Conservation (phyloP, 2,113 vertebrate species). For the Aphelocoma coerulescens region DNA sequence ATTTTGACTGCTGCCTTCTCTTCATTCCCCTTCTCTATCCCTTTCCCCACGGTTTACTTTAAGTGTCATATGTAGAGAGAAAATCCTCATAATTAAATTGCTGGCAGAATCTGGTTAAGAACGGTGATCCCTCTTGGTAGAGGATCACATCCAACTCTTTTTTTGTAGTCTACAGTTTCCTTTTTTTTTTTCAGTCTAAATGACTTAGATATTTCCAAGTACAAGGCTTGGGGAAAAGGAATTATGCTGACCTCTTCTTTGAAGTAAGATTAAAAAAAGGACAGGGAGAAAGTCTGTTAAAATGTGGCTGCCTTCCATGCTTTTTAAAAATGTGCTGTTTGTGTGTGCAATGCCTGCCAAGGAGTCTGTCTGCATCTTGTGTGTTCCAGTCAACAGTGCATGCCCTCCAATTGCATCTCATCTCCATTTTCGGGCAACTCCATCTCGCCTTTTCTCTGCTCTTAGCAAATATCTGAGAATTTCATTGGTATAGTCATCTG, state of each 20-base stretch:
- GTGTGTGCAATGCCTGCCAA: neutral
- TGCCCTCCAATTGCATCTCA: neutral
- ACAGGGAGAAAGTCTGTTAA: conserved; percentile 15
- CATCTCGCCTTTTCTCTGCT: neutral
- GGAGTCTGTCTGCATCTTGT: neutral
- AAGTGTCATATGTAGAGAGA: neutral
- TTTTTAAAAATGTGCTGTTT: neutral
- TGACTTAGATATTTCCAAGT: neutral
- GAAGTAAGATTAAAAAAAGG: neutral
- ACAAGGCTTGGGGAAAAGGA: neutral
- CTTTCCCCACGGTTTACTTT: neutral
- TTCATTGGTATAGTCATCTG: neutral
- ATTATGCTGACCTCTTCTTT: conserved; percentile 32
- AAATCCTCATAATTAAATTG: neutral
- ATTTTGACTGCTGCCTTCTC: neutral
- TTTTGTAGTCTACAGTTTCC: neutral
- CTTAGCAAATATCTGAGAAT: neutral
- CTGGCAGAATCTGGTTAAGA: neutral
- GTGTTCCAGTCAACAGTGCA: neutral
- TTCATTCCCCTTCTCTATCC: neutral
- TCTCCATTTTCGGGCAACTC: neutral
- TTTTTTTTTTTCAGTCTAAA: neutral
- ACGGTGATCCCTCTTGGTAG: neutral
- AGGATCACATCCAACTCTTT: neutral
- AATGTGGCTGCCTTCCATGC: neutral